Evolutionary conservation across 2,888 invertebrate genomes (phyloP), one percentile per base, ranked within the genome.

Genomic region (Drosophila eohydei): DNA sequence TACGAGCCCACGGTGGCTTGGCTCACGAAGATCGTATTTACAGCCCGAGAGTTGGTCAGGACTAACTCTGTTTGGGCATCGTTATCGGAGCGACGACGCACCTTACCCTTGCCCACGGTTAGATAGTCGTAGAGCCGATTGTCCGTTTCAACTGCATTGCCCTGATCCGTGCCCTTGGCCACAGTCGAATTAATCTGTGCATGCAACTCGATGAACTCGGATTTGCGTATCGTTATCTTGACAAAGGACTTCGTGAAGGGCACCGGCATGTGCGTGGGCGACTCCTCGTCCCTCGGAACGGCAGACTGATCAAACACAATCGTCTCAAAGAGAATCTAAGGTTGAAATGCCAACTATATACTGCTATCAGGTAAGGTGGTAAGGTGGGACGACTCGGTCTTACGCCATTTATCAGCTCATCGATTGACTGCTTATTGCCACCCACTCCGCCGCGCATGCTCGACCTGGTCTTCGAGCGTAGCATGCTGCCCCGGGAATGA

Each of bases 121-220:
- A 96, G 93, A 77, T 94, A 95, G n/a, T 95, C 94, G 81, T 96
- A 96, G 55, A 92, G 93, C 52, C 94, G 94, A 90, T 96, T 96
- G 69, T 95, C 94, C 71, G 94, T 93, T 79, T 95, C 94, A 0
- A 95, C 94, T 0, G 78, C 72, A 40, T 91, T 91, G 1, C 94
- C 95, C 82, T 95, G 95, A 0, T 93, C 80, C 0, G 95, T 93
- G 11, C 94, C 94, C 83, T 94, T 94, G 26, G 95, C 94, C 16
- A 93, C 95, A 0, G 95, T 95, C 56, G 93, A 93, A 78, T 95
- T 94, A 0, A 94, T 94, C 80, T 96, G 91, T 60, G 95, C 95
- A 80, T 95, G 95, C 3, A 96, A 87, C 57, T 94, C 94, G 34
- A 93, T 84, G 0, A 96, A 95, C 52, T 94, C 94, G 0, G 96